Percentiles rank a stretch among this genome's conserved stretches.
phyloP scores from a whole-genome alignment of 2,113 vertebrate genomes.

The Chitala chitala region DNA sequence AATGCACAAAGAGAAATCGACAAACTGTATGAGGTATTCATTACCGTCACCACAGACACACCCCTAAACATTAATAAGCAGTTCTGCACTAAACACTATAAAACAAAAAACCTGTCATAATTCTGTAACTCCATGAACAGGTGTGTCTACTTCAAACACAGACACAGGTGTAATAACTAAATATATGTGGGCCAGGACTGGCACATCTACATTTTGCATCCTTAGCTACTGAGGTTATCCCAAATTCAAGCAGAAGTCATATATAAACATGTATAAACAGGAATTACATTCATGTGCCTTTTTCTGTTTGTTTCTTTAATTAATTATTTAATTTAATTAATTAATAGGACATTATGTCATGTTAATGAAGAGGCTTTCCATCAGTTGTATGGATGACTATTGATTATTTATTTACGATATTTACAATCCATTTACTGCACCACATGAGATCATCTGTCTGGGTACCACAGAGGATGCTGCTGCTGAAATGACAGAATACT shows the following conservation, averaged over 20 bases:
- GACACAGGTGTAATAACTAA: too few species aligned
- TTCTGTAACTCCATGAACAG: too few species aligned
- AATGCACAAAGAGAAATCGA: conserved; percentile 51
- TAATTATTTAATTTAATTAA: too few species aligned
- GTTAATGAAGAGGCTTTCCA: neutral
- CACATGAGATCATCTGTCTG: conserved; percentile 28
- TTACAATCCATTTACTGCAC: conserved; percentile 45
- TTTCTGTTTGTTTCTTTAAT: too few species aligned
- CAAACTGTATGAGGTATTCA: neutral
- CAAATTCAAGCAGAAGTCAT: too few species aligned
- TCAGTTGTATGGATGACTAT: conserved; percentile 36
- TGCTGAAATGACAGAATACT: conserved; percentile 27
- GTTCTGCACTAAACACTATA: neutral
- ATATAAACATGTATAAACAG: too few species aligned
- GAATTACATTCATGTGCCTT: neutral
- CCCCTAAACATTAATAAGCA: neutral
- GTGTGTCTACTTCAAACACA: too few species aligned
- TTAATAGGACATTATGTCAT: neutral
- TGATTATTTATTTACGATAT: conserved; percentile 49
- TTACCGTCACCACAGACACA: neutral
- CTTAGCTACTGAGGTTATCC: too few species aligned
- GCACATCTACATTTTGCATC: too few species aligned
- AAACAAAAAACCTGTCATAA: neutral
- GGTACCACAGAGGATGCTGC: conserved; percentile 36
- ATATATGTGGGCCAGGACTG: too few species aligned